Base-by-base conservation (phyloP, 2,888 invertebrate species). In the Stenoptilia bipunctidactyla region DNA sequence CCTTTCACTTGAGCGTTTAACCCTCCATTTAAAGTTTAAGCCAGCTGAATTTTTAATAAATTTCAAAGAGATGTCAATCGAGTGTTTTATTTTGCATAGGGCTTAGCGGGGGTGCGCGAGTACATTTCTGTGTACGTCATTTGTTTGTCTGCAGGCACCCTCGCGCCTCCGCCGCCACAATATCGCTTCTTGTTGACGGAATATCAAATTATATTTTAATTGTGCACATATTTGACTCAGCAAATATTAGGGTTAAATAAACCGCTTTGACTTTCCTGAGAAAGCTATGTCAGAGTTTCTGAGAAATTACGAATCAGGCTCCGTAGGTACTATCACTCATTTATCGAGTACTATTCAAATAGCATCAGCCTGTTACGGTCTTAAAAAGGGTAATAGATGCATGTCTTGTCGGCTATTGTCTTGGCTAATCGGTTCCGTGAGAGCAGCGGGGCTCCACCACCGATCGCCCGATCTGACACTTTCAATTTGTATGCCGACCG, bases 31-130 rank as follows among this genome's bases (percentile, higher is more conserved):
- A 65, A 72, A 76, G 70, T 74, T 62, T 63, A 76, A 80, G 73
- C 73, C 62, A 56, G 51, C 63, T 83, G 77, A 79, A 83, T 83
- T 75, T 80, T 82, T 83, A 80, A 83, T 80, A 82, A 74, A 77
- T 80, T 79, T 80, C 76, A 75, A 76, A 76, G 75, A 76, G 76
- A 82, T 74, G 83, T 79, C 83, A 83, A 79, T 79, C 64, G 79
- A 63, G 76, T 77, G 73, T 79, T 83, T 82, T 83, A 83, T 83
- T 83, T 83, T 83, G 83, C 82, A 82, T 83, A 80, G 76, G 69
- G 79, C 66, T 79, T 69, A 77, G 57, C 50, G 56, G 74, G 76
- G 74, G 73, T 64, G 70, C 68, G 69, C 67, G 70, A 85, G 85
- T 84, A 84, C 71, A 69, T 83, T 85, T 82, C 79, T 61, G 47